Percentiles rank a stretch among this genome's conserved stretches.
phyloP scores from a whole-genome alignment of 2,888 invertebrate genomes.

The Aphodius granarius region DNA sequence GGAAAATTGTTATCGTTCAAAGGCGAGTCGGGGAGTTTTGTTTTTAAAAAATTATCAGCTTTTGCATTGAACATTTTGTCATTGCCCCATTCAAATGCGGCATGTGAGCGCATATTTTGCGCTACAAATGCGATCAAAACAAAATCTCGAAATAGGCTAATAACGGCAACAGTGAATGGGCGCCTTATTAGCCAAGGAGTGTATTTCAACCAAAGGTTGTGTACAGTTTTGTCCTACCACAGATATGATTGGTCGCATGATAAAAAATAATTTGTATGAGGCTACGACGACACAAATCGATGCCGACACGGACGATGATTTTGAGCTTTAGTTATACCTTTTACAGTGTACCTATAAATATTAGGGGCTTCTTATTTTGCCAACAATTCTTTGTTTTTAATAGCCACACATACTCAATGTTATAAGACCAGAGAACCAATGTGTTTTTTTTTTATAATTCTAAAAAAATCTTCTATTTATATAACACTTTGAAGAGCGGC shows the following conservation, averaged over 20 bases:
- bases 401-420: background rate
- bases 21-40: background rate
- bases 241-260: background rate
- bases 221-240: background rate
- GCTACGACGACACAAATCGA: background rate
- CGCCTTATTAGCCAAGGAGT: background rate
- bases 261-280: background rate
- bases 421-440: background rate
- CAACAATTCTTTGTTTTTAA: background rate
- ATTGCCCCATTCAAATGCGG: background rate
- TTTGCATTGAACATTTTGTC: conserved; percentile 1
- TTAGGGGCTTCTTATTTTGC: background rate
- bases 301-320: background rate
- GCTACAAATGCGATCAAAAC: background rate
- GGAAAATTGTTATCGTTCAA: background rate
- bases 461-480: background rate
- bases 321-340: background rate
- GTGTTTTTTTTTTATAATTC: background rate
- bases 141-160: conserved; percentile 1
- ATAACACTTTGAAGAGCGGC: background rate
- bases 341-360: background rate
- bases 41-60: background rate
- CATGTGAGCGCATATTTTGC: background rate
- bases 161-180: background rate
- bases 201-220: background rate